These are phyloP conservation scores for Disparrhopalites patrizii DNA, from an alignment of 2,888 invertebrate species.

Conservation along the genomic window DNA sequence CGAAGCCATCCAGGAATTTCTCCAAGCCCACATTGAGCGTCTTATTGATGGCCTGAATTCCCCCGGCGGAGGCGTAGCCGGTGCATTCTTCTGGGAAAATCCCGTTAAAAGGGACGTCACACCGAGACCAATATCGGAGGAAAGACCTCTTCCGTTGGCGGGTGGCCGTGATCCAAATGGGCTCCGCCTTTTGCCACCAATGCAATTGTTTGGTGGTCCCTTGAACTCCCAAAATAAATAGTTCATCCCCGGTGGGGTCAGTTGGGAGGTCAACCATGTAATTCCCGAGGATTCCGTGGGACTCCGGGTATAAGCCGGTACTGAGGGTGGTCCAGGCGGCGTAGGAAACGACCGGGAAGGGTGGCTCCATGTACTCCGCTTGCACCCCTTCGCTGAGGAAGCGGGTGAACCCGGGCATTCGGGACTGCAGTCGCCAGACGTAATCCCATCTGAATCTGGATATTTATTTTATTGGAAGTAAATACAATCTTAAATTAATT, in stretches of 20 bases:
- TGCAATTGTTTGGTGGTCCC: slow-evolving; percentile 36
- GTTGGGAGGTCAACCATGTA: slow-evolving; percentile 50
- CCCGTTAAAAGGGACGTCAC: slow-evolving; percentile 49
- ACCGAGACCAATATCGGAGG: slow-evolving; percentile 48
- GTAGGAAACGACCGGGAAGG: slow-evolving; percentile 49
- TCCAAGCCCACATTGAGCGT: slow-evolving; percentile 47
- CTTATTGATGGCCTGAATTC: slow-evolving; percentile 41
- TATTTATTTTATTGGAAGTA: not conserved
- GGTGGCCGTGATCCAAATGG: slow-evolving; percentile 51
- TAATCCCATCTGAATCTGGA: slow-evolving; percentile 49
- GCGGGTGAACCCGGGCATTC: slow-evolving; percentile 43
- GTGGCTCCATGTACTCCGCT: slow-evolving; percentile 49
- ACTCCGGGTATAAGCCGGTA: slow-evolving; percentile 50
- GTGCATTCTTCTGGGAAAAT: slow-evolving; percentile 44
- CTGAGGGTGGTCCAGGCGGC: slow-evolving; percentile 49
- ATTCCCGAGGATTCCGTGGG: slow-evolving; percentile 52
- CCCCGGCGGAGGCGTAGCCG: slow-evolving; percentile 38
- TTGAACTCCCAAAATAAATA: slow-evolving; percentile 38
- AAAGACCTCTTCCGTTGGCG: slow-evolving; percentile 46
- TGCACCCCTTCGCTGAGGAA: slow-evolving; percentile 49
- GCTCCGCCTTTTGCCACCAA: slow-evolving; percentile 50
- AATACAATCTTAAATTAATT: too few relatives aligned
- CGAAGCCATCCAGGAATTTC: slow-evolving; percentile 47
- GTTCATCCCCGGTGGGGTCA: not conserved
- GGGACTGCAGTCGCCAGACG: slow-evolving; percentile 40